Evolutionary conservation across 2,797 vertebrate genomes (phyloP).

Genomic region (Pseudochromis fuscus): DNA sequence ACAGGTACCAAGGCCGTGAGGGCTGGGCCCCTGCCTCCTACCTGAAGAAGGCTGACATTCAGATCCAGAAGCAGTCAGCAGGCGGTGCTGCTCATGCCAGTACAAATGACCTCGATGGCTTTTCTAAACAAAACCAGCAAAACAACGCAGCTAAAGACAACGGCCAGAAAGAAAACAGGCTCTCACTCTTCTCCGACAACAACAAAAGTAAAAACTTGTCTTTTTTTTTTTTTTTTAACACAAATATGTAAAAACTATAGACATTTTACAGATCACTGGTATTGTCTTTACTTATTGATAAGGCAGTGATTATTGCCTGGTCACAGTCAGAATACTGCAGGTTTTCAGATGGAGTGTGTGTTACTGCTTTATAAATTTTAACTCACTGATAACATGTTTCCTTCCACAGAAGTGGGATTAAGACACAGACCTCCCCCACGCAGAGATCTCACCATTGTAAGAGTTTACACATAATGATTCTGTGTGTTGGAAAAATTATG

Average conservation of each 20-base stretch:
- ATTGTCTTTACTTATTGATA: too few species aligned
- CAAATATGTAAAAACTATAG: too few species aligned
- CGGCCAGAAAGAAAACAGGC: conserved; percentile 86
- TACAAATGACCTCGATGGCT: conserved; percentile 90
- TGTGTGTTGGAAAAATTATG: not conserved
- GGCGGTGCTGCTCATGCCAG: conserved; percentile 86
- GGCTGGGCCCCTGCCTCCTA: conserved; percentile 99
- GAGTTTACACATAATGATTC: conserved; percentile 47
- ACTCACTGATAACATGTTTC: not conserved
- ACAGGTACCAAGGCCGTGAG: conserved; percentile 94
- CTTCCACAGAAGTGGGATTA: conserved; percentile 87
- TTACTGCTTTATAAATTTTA: not conserved
- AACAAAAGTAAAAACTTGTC: conserved; percentile 72
- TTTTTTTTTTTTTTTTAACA: too few species aligned
- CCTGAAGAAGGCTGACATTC: conserved; percentile 91
- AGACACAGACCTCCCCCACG: conserved; percentile 97
- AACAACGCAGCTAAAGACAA: conserved; percentile 70
- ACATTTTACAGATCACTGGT: too few species aligned
- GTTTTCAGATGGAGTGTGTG: not conserved
- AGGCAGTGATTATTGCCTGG: too few species aligned
- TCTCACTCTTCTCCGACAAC: conserved; percentile 80
- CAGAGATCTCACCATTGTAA: conserved; percentile 97
- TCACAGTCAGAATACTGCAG: too few species aligned
- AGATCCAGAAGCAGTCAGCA: conserved; percentile 87
- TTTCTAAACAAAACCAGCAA: conserved; percentile 86